A percentile compares a stretch with the other conserved stretches of the same genome.
phyloP scores from a whole-genome alignment of 1,140 invertebrate species.

The Cyphomyrmex costatus region DNA sequence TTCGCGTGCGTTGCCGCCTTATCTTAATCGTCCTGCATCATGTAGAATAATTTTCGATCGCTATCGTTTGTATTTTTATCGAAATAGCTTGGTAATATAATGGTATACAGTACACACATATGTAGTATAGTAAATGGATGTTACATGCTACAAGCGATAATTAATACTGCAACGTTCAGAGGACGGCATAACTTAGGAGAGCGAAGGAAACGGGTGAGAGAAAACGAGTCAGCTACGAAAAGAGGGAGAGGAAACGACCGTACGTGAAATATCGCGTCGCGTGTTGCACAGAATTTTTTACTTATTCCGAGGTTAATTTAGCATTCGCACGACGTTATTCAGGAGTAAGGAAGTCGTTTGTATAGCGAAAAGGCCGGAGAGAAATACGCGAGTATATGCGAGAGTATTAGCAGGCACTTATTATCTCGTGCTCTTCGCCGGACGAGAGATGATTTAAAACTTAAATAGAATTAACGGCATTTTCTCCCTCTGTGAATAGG shows the following conservation, averaged over 20 bases:
- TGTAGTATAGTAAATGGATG: not conserved
- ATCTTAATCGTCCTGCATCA: not conserved
- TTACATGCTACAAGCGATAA: slow-evolving; percentile 24
- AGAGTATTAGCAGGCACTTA: slow-evolving; percentile 33
- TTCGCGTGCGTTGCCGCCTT: not conserved
- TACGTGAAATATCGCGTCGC: slow-evolving; percentile 61
- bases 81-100: not conserved
- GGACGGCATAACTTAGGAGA: slow-evolving; percentile 16
- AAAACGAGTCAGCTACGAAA: slow-evolving; percentile 11
- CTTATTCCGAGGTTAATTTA: slow-evolving; percentile 61
- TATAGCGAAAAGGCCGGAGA: slow-evolving; percentile 28
- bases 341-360: slow-evolving; percentile 62
- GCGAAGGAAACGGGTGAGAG: slow-evolving; percentile 10
- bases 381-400: slow-evolving; percentile 43
- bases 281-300: slow-evolving; percentile 55
- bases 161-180: slow-evolving; percentile 40
- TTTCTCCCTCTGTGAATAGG: not conserved
- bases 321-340: slow-evolving; percentile 51
- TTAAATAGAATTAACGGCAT: slow-evolving; percentile 51
- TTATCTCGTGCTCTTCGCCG: slow-evolving; percentile 1
- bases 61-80: slow-evolving; percentile 4
- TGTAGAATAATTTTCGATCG: not conserved
- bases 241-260: slow-evolving; percentile 25
- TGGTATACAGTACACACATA: not conserved
- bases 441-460: slow-evolving; percentile 40